Conservation (phyloP, 64 coral and sea anemone genomes). For the Montipora efflorescens region DNA sequence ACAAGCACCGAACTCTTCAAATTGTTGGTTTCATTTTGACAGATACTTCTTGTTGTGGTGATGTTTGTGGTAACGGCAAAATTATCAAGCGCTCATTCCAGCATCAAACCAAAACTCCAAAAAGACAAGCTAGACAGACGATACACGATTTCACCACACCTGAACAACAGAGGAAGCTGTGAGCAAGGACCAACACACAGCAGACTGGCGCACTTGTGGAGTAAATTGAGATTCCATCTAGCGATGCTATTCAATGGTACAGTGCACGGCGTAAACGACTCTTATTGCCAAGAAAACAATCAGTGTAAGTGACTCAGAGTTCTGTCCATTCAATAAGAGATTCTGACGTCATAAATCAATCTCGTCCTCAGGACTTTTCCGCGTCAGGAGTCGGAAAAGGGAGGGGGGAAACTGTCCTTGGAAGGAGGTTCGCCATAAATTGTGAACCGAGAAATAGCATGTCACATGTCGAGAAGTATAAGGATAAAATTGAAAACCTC, state of each 20-base stretch:
- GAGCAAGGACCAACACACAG: conserved; percentile 9
- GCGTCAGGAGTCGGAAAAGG: too few species aligned
- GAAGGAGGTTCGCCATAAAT: too few species aligned
- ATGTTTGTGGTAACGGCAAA: background rate
- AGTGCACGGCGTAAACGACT: conserved; percentile 27
- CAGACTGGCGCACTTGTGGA: conserved; percentile 8
- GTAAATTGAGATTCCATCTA: conserved; percentile 51
- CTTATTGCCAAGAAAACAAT: conserved; percentile 9
- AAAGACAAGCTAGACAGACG: background rate
- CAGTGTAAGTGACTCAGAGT: conserved; percentile 26
- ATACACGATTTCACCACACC: background rate
- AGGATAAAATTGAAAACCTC: too few species aligned
- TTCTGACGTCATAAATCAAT: too few species aligned
- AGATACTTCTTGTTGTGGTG: conserved; percentile 8
- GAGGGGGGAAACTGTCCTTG: too few species aligned
- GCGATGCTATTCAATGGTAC: conserved; percentile 2
- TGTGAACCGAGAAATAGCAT: too few species aligned
- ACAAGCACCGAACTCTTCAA: background rate
- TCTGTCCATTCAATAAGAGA: too few species aligned
- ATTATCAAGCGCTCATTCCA: background rate
- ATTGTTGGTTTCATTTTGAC: background rate
- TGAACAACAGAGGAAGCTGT: background rate
- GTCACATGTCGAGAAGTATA: too few species aligned
- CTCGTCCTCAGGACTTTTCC: too few species aligned
- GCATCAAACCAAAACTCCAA: background rate